phyloP scores from a whole-genome alignment of 2,797 vertebrate species.

The Eulemur albifrons region DNA sequence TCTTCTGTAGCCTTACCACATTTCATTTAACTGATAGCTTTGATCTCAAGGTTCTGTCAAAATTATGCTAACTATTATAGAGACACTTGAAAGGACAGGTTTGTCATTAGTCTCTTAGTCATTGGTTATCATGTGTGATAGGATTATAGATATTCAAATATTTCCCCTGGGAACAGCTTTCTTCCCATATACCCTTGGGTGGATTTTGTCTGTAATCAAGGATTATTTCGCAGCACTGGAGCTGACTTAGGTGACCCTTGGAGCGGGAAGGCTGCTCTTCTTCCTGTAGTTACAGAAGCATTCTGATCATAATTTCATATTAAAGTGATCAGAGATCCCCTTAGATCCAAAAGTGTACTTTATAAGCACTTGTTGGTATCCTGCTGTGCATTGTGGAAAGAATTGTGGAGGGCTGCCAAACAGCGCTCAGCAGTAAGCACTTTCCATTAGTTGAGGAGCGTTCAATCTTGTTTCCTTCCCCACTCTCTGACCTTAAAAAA shows the following conservation, averaged over 20 bases:
- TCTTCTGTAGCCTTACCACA: neutral
- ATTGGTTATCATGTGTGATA: conserved; percentile 12
- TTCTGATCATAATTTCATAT: conserved; percentile 17
- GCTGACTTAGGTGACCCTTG: neutral
- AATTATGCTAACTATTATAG: neutral
- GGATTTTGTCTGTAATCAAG: conserved; percentile 10
- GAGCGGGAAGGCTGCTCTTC: neutral
- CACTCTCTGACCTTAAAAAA: conserved; percentile 46
- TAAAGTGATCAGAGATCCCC: conserved; percentile 15
- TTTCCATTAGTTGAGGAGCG: conserved; percentile 54
- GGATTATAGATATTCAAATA: neutral
- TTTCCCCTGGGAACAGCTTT: neutral
- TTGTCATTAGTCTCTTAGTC: neutral
- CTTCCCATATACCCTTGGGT: neutral
- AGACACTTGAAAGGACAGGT: conserved; percentile 43
- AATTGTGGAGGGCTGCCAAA: conserved; percentile 50
- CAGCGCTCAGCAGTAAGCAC: conserved; percentile 13
- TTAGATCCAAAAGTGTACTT: conserved; percentile 29
- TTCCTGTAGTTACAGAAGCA: conserved; percentile 21
- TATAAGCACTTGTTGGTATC: conserved; percentile 43
- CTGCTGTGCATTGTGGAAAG: neutral
- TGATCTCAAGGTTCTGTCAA: conserved; percentile 3
- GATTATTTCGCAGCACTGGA: neutral
- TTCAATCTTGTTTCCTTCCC: conserved; percentile 45
- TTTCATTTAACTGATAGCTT: conserved; percentile 48